A percentile compares a stretch with the other conserved stretches of the same genome.
Evolutionary conservation across 2,797 vertebrate species (phyloP).

Genomic region (Ctenopoma multispine): DNA sequence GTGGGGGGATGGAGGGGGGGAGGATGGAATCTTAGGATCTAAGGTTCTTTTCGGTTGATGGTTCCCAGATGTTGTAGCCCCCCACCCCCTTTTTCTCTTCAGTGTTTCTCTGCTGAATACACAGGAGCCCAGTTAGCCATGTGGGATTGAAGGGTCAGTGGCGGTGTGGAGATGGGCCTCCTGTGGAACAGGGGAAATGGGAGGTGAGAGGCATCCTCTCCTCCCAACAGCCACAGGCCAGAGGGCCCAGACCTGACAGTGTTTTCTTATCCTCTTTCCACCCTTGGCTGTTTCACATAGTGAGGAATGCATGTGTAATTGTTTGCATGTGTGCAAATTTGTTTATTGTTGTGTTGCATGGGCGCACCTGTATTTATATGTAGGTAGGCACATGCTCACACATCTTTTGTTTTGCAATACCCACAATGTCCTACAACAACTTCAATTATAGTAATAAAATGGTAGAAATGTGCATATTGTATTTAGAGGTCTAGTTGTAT

Average conservation of each 20-base stretch:
- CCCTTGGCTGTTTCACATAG: slow-evolving; percentile 23
- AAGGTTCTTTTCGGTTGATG: slow-evolving; percentile 81
- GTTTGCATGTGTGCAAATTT: slow-evolving; percentile 29
- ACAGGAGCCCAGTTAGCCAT: slow-evolving; percentile 82
- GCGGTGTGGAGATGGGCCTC: slow-evolving; percentile 76
- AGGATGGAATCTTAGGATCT: slow-evolving; percentile 79
- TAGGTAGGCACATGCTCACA: neutral
- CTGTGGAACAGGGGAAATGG: slow-evolving; percentile 76
- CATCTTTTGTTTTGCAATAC: neutral
- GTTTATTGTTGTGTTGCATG: neutral
- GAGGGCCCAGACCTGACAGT: slow-evolving; percentile 60
- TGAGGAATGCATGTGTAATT: neutral
- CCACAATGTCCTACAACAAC: neutral
- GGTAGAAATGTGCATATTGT: neutral
- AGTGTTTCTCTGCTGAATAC: slow-evolving; percentile 75
- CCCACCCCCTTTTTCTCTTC: slow-evolving; percentile 62
- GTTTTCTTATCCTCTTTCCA: slow-evolving; percentile 63
- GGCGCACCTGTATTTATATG: neutral
- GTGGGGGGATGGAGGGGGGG: slow-evolving; percentile 61
- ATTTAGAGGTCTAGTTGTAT: slow-evolving; percentile 4
- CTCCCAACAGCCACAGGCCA: slow-evolving; percentile 67
- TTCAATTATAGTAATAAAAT: neutral
- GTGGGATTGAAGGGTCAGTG: slow-evolving; percentile 78
- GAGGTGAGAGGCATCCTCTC: slow-evolving; percentile 72
- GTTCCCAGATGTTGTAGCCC: slow-evolving; percentile 85